phyloP scores from a whole-genome alignment of 2,888 invertebrate genomes.

The Salpingus planirostris region DNA sequence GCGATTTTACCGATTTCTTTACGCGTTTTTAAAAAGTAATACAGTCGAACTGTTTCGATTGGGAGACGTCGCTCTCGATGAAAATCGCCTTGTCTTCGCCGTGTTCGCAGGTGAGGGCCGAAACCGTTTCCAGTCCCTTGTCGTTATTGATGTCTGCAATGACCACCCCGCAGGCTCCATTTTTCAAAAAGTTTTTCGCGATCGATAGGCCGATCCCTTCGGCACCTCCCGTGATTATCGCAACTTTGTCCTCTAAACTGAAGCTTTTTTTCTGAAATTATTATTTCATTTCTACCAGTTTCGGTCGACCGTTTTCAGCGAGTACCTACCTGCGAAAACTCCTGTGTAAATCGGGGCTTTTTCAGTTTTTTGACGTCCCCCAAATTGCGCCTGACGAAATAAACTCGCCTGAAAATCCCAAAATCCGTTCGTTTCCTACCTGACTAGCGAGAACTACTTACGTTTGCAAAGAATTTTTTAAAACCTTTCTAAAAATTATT shows the following conservation, averaged over 20 bases:
- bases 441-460: too few species aligned
- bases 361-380: too few species aligned
- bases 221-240: constrained; percentile 63
- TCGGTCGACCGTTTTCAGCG: too few species aligned
- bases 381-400: too few species aligned
- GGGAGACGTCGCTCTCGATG: constrained; percentile 64
- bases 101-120: constrained; percentile 53
- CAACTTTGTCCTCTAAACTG: constrained; percentile 65
- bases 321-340: too few species aligned
- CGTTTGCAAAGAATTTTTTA: constrained; percentile 4
- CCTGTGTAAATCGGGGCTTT: too few species aligned
- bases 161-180: constrained; percentile 55
- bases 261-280: too few species aligned
- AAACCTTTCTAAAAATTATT: constrained; percentile 2
- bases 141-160: constrained; percentile 60
- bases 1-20: neutral
- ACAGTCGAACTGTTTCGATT: constrained; percentile 65
- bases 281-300: too few species aligned
- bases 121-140: constrained; percentile 54
- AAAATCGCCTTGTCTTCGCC: constrained; percentile 61
- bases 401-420: too few species aligned
- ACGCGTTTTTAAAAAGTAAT: neutral
- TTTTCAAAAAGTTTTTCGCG: constrained; percentile 57
- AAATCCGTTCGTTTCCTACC: too few species aligned
- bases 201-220: constrained; percentile 62